Evolutionary conservation across 1,140 invertebrate species (phyloP).

Genomic region (Melipona quadrifasciata): DNA sequence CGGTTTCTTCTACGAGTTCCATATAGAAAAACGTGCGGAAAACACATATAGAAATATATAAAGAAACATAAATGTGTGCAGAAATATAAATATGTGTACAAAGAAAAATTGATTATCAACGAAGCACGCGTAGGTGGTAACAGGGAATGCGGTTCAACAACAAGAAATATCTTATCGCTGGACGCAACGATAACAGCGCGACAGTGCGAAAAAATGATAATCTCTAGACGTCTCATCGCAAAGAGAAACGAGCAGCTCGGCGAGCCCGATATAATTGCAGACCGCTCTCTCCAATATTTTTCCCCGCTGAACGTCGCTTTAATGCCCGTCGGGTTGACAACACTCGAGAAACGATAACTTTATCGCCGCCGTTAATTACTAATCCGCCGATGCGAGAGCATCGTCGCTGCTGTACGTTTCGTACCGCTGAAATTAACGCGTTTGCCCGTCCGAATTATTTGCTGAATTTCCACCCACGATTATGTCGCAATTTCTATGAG

Average conservation of each 20-base stretch:
- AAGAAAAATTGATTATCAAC: slow-evolving; percentile 2
- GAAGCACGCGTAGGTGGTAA: neutral
- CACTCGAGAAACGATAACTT: slow-evolving; percentile 1
- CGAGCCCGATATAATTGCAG: neutral
- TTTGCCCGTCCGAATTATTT: neutral
- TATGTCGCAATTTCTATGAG: neutral
- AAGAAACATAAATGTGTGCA: too few species aligned
- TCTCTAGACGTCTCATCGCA: neutral
- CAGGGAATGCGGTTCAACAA: neutral
- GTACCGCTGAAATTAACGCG: neutral
- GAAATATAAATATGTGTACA: too few species aligned
- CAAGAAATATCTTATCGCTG: neutral
- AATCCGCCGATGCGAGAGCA: slow-evolving; percentile 9
- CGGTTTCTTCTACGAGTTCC: too few species aligned
- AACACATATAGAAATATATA: too few species aligned
- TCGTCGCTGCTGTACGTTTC: neutral
- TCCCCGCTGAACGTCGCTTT: neutral
- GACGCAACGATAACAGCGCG: neutral
- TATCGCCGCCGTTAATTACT: neutral
- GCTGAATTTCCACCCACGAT: neutral
- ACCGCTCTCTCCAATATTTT: neutral
- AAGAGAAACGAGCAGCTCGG: neutral
- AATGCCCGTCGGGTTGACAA: neutral
- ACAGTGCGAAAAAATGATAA: slow-evolving; percentile 23
- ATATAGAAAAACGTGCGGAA: too few species aligned